Conservation (phyloP, 2,113 vertebrate species). For the Archilochus colubris region DNA sequence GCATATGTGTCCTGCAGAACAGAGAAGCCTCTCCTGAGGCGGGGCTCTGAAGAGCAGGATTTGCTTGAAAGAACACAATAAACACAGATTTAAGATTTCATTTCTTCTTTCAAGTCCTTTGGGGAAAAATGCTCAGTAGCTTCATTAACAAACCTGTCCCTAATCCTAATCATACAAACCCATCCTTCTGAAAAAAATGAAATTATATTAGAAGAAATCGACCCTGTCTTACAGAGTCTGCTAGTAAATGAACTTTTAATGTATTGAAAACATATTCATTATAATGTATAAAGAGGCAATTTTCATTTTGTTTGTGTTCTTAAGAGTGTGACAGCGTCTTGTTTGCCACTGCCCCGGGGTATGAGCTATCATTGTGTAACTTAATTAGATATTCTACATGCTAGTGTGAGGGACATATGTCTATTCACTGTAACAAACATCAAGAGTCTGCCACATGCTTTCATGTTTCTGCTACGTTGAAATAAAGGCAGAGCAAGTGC, state of each 20-base stretch:
- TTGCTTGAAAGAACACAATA: not conserved
- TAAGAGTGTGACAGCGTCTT: conserved; percentile 75
- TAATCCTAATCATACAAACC: conserved; percentile 22
- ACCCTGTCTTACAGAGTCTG: not conserved
- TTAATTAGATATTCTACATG: conserved; percentile 80
- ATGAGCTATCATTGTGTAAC: conserved; percentile 74
- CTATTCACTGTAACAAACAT: conserved; percentile 71
- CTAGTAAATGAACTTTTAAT: conserved; percentile 70
- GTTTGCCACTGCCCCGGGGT: conserved; percentile 74
- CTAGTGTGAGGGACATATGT: conserved; percentile 81
- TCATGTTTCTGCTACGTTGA: conserved; percentile 61
- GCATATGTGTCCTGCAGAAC: rapidly evolving
- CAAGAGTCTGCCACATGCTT: conserved; percentile 62
- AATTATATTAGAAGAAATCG: conserved; percentile 19
- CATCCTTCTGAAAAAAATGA: not conserved
- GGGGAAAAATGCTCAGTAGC: not conserved
- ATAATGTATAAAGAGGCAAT: conserved; percentile 60
- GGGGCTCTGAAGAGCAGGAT: not conserved
- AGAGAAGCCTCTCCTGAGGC: not conserved
- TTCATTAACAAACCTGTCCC: conserved; percentile 35
- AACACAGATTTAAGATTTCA: not conserved
- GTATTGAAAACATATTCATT: conserved; percentile 74
- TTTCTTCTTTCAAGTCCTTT: not conserved
- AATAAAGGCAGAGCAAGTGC: conserved; percentile 80
- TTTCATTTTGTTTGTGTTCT: conserved; percentile 71